Evolutionary conservation across 2,888 invertebrate genomes (phyloP), one percentile per base, ranked within the genome.

Genomic region (Parnassius smintheus): DNA sequence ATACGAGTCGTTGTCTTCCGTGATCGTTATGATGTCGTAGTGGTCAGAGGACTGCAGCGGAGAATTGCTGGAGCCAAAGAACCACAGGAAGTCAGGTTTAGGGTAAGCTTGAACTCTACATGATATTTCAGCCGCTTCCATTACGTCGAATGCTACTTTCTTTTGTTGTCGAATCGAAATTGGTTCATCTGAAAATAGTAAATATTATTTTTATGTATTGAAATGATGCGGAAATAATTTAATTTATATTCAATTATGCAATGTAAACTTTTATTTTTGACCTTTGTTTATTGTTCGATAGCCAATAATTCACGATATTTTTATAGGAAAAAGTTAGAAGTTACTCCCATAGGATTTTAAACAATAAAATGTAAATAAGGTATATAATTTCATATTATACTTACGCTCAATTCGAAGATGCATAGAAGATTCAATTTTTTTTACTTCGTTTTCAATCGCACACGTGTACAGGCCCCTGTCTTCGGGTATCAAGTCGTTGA

Each of bases 31-130:
- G 76, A 96, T 95, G 82, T 97, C 97, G 76, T 97, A 96, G 0
- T 96, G 96, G 2, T 96, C 95, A 0, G 96, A 95, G 81, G 96
- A 95, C 68, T 95, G 94, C 51, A 97, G 82, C 0, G 96, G 95
- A 0, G 95, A 94, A 0, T 93, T 92, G 81, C 96, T 96, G 8
- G 94, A 94, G 46, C 95, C 96, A 75, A 94, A 97, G 76, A 94
- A 96, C 98, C 98, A 98, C 75, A 97, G 97, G 85, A 98, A 97
- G 78, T 97, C 97, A 0, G 98, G 98, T 75, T 96, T 96, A 0
- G 98, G 98, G 84, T 97, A 98, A 0, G 98, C 97, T 78, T 97
- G 96, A 12, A 98, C 97, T 77, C 95, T 94, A 83, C 98, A 98
- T 0, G 95, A 93, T 35, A 98, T 96, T 82, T 96, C 96, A 0